A percentile compares a stretch with the other conserved stretches of the same genome.
These are phyloP conservation scores for Phrixothrix hirtus DNA, from an alignment of 2,888 invertebrate genomes.

Conservation along the genomic window DNA sequence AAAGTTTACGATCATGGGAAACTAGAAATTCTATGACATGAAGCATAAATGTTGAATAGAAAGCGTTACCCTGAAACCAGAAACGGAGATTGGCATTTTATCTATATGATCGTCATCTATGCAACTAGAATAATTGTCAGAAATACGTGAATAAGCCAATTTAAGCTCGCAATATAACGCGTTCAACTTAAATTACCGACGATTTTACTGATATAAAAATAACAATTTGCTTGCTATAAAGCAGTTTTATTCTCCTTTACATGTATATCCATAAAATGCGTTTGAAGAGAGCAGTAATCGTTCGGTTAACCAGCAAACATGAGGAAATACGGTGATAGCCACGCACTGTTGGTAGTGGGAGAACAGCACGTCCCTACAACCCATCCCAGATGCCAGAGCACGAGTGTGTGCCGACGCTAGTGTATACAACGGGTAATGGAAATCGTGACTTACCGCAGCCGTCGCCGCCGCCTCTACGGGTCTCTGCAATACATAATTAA, in stretches of 20 bases:
- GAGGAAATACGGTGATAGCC: conserved; percentile 40
- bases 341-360: conserved; percentile 37
- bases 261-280: conserved; percentile 44
- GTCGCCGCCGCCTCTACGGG: conserved; percentile 37
- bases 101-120: conserved; percentile 22
- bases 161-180: not conserved
- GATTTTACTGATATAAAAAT: conserved; percentile 46
- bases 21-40: conserved; percentile 38
- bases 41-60: conserved; percentile 40
- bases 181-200: conserved; percentile 38
- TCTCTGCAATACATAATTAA: conserved; percentile 43
- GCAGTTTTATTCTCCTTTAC: conserved; percentile 46
- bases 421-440: conserved; percentile 52
- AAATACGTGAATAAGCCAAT: not conserved
- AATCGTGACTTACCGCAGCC: conserved; percentile 48
- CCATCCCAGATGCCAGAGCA: conserved; percentile 43
- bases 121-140: conserved; percentile 7
- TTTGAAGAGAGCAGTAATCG: conserved; percentile 46
- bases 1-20: conserved; percentile 48
- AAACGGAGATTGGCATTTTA: conserved; percentile 39
- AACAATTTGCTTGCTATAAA: conserved; percentile 48
- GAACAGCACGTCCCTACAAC: conserved; percentile 43
- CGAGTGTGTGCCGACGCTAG: conserved; percentile 47
- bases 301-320: conserved; percentile 42
- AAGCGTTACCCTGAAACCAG: conserved; percentile 35